Base-by-base conservation (phyloP, 30 jellyfish, hydroid and myxozoan species). In the Pseudorhiza aurosa region DNA sequence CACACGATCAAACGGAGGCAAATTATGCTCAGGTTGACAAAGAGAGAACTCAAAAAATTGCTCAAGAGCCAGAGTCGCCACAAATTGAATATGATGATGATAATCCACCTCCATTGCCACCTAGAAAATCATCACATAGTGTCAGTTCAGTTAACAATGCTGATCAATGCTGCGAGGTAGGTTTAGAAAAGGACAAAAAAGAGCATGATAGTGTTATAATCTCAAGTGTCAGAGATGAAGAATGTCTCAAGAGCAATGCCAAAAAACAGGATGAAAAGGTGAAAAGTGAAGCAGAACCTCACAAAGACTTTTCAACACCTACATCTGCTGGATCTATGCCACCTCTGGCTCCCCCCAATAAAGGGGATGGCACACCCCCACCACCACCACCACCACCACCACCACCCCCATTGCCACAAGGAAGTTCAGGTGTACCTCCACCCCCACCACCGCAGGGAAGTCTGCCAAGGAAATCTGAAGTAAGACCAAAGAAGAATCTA, bases 361-460 rank as follows among this genome's bases (percentile, higher is more conserved):
- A 15, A 4, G 62, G 62, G 6, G 26, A 7, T 3, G 25, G 62
- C 25, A 17, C n/a, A 17, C 62, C 62, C 2, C 62, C 62, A 47
- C 62, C 62, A 47, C 62, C 62, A 25, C 70, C 55, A 58, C 62
- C 78, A 26, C 85, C 82, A 30, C 88, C 86, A 12, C 95, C 98
- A 8, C 97, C 95, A 18, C 95, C 97, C 17, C 97, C 95, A 12
- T 88, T 79, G 4, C 77, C 55, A 11, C 65, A 58, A 31, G 84
- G 46, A 12, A 80, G 77, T 12, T 56, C 85, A 24, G 71, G 67
- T 4, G 88, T 95, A 4, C 95, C 95, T 1, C 96, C 96, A 5
- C 98, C 96, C 14, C 98, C 96, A 3, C 91, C 83, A 8, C 62
- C 76, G 7, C 96, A 90, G 3, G 60, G 40, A 40, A 78, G 63